These are phyloP conservation scores for Zygogramma bicolorata DNA, from an alignment of 2,888 invertebrate genomes.

Conservation along the genomic window DNA sequence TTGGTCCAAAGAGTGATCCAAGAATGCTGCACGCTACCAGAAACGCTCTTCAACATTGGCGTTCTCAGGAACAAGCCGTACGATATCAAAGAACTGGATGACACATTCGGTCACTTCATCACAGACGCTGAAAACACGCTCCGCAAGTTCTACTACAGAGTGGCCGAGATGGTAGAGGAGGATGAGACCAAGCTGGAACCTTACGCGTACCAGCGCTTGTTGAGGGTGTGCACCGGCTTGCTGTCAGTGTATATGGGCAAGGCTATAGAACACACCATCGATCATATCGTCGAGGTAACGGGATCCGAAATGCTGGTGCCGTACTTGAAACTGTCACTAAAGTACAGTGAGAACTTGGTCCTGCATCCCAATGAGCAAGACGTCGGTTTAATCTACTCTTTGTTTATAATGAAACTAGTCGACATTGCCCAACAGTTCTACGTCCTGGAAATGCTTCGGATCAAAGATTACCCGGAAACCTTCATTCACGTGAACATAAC, in stretches of 20 bases:
- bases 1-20: slow-evolving; percentile 74
- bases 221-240: slow-evolving; percentile 62
- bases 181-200: slow-evolving; percentile 47
- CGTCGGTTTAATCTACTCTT: slow-evolving; percentile 71
- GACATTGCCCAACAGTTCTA: slow-evolving; percentile 40
- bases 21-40: slow-evolving; percentile 70
- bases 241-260: slow-evolving; percentile 75
- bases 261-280: slow-evolving; percentile 76
- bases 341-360: slow-evolving; percentile 55
- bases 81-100: slow-evolving; percentile 52
- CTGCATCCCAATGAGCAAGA: slow-evolving; percentile 72
- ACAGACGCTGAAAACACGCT: slow-evolving; percentile 49
- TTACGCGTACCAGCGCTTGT: slow-evolving; percentile 32
- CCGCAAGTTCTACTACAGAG: slow-evolving; percentile 52
- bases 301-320: slow-evolving; percentile 71
- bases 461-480: slow-evolving; percentile 47
- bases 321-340: slow-evolving; percentile 70
- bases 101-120: slow-evolving; percentile 50
- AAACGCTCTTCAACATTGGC: slow-evolving; percentile 67
- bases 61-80: slow-evolving; percentile 47
- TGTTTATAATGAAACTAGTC: slow-evolving; percentile 67
- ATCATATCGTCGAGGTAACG: slow-evolving; percentile 72
- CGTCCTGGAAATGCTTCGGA: slow-evolving; percentile 52
- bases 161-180: slow-evolving; percentile 49
- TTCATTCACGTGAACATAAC: slow-evolving; percentile 57